A percentile compares a stretch with the other conserved stretches of the same genome.
Conservation (phyloP, 2,888 invertebrate genomes). For the Agonopterix alstromeriana region DNA sequence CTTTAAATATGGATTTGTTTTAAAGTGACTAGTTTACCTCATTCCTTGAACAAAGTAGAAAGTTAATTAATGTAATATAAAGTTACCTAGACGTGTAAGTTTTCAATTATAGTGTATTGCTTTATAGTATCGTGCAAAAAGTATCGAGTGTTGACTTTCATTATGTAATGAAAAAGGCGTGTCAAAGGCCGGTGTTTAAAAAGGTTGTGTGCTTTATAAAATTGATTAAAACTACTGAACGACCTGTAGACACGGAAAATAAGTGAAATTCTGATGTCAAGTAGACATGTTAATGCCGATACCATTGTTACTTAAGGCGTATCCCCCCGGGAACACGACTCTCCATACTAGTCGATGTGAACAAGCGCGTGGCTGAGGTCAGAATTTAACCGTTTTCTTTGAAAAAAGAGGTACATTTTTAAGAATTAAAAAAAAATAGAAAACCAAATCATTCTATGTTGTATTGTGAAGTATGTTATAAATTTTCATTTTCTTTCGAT, state of each 20-base stretch:
- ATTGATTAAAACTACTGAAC: conserved; percentile 8
- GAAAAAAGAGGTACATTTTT: too few species aligned
- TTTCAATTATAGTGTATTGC: background rate
- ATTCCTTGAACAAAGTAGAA: background rate
- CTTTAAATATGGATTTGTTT: background rate
- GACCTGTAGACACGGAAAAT: too few species aligned
- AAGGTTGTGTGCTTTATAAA: conserved; percentile 8
- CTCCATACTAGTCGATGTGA: too few species aligned
- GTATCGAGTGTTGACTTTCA: conserved; percentile 4
- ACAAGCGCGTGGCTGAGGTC: too few species aligned
- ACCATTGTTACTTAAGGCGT: background rate
- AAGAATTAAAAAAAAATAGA: too few species aligned
- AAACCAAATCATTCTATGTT: too few species aligned
- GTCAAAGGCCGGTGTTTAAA: conserved; percentile 7
- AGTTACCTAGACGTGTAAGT: background rate
- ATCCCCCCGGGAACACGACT: too few species aligned
- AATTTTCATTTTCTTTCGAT: too few species aligned
- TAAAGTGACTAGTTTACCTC: background rate
- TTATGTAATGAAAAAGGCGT: conserved; percentile 1
- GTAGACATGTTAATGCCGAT: too few species aligned
- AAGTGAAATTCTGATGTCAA: too few species aligned
- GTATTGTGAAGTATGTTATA: too few species aligned
- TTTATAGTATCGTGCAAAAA: background rate
- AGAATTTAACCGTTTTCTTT: too few species aligned
- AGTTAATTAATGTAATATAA: background rate